A percentile compares a stretch with the other conserved stretches of the same genome.
Conservation (phyloP, 2,113 vertebrate genomes). For the Trematocara zebra region DNA sequence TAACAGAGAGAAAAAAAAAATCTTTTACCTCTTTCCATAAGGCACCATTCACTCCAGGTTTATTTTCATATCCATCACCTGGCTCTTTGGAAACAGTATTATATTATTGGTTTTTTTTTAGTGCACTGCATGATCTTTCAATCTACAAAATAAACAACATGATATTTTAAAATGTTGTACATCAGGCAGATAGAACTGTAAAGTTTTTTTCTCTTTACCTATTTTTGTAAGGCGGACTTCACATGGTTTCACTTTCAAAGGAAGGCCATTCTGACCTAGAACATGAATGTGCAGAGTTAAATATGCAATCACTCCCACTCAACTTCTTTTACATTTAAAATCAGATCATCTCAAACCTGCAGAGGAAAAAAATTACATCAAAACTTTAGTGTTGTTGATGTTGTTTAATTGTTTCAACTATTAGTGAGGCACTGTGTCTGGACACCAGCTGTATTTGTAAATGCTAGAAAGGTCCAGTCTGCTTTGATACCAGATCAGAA, state of each 20-base stretch:
- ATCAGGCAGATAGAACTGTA: background rate
- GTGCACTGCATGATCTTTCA: background rate
- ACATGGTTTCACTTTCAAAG: slow-evolving; percentile 56
- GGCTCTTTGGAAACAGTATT: background rate
- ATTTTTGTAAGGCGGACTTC: slow-evolving; percentile 68
- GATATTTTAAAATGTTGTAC: background rate
- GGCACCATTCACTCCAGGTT: background rate
- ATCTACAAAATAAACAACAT: background rate
- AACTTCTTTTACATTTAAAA: background rate
- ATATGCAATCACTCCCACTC: background rate
- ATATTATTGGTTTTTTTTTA: background rate
- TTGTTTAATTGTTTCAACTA: background rate
- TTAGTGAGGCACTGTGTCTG: background rate
- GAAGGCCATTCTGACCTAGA: slow-evolving; percentile 38
- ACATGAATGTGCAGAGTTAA: background rate
- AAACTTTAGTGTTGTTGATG: background rate
- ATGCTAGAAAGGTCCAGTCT: background rate
- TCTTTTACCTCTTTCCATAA: slow-evolving; percentile 4
- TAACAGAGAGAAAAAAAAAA: background rate
- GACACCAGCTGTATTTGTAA: background rate
- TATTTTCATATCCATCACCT: background rate
- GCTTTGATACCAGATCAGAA: background rate
- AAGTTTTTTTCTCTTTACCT: slow-evolving; percentile 47
- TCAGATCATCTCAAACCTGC: background rate
- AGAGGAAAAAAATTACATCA: background rate